A percentile compares a stretch with the other conserved stretches of the same genome.
Conservation (phyloP, 2,113 vertebrate genomes). For the Ammodytes dubius region DNA sequence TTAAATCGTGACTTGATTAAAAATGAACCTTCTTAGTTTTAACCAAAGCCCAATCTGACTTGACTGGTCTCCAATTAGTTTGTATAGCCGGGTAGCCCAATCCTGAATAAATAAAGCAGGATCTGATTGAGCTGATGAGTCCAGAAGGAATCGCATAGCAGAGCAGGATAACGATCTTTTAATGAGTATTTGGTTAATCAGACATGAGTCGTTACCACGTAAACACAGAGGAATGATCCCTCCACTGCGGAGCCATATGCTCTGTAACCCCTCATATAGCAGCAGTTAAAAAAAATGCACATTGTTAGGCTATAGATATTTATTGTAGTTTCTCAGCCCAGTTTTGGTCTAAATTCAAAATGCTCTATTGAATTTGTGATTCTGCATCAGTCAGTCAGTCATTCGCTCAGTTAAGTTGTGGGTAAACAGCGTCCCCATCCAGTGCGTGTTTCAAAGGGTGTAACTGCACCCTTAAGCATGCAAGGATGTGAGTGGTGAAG, state of each 20-base stretch:
- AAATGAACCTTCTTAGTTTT: no score
- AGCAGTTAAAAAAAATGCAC: background rate
- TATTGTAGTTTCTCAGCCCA: background rate
- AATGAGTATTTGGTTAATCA: constrained; percentile 13
- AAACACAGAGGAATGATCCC: background rate
- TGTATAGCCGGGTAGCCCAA: no score
- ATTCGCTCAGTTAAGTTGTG: background rate
- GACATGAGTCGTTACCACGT: background rate
- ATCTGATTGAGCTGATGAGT: background rate
- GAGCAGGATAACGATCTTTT: constrained; percentile 6
- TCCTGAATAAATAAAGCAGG: background rate
- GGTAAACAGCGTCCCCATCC: constrained; percentile 70
- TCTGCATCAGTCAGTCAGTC: background rate
- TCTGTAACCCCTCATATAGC: background rate
- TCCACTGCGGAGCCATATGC: background rate
- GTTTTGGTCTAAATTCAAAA: no score
- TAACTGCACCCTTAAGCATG: constrained; percentile 26
- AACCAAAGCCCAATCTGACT: background rate
- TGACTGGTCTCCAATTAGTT: background rate
- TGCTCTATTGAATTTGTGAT: background rate
- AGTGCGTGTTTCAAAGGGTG: background rate
- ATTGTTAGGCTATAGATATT: background rate
- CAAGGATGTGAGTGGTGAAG: background rate
- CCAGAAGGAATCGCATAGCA: background rate
- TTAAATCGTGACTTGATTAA: background rate